phyloP scores from a whole-genome alignment of 2,888 invertebrate genomes.

The Drosophila melanosoma region DNA sequence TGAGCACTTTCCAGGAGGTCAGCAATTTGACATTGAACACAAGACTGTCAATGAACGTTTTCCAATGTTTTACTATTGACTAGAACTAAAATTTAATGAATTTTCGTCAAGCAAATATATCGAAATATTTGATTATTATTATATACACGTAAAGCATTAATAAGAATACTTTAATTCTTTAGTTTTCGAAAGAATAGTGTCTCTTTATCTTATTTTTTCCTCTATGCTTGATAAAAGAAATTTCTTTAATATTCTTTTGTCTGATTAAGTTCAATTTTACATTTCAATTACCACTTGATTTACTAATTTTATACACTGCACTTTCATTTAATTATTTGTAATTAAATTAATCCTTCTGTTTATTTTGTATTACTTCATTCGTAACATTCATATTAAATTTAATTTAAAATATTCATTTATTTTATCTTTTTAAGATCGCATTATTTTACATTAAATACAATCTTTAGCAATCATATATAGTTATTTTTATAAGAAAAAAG shows the following conservation, averaged over 20 bases:
- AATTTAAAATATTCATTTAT: background rate
- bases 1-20: conserved; percentile 53
- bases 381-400: background rate
- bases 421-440: fast-evolving
- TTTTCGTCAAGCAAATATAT: background rate
- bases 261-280: background rate
- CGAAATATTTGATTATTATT: background rate
- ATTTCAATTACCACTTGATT: background rate
- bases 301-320: background rate
- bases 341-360: background rate
- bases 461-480: background rate
- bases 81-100: background rate
- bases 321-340: background rate
- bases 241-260: background rate
- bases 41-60: conserved; percentile 49
- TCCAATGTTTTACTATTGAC: background rate
- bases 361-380: background rate
- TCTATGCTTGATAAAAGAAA: background rate
- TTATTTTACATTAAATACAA: background rate
- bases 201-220: background rate
- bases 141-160: background rate
- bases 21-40: conserved; percentile 69
- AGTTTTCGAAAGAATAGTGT: background rate
- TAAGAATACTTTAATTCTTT: background rate
- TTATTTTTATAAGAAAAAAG: background rate